Evolutionary conservation across 2,113 vertebrate genomes (phyloP), one percentile per base, ranked within the genome.

Genomic region (Protobothrops flavoviridis): DNA sequence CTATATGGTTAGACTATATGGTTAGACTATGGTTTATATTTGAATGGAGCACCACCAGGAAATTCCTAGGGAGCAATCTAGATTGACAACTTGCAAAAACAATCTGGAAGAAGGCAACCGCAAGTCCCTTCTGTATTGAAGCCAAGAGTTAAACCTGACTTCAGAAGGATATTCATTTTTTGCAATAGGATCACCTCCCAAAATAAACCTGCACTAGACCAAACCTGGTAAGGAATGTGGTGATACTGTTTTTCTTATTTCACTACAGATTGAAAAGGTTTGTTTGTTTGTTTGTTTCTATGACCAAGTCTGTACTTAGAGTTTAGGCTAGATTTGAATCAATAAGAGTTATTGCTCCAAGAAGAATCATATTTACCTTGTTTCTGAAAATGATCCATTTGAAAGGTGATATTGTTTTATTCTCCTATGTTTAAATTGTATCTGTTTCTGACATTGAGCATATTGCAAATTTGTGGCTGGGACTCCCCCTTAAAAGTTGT

Each of bases 331-430:
- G 92, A 93, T 88, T 94, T 93, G 94, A 91, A 88, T 94, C 87
- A 88, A 87, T 92, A 48, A 91, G 94, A 93, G 86, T 94, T 93
- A 6, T 21, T 29, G 45, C 94, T 91, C 93, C 94, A 55, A 24
- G 57, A 48, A 89, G 90, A 94, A 90, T 74, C 56, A 90, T 53
- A 43, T 89, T 91, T 91, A 17, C 48, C 17, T 88, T 55, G 26
- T 90, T 92, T 90, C 92, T 95, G 95, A 92, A 94, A 94, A 95
- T 85, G 92, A 92, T 93, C 94, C 10, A 86, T 95, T 88, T 94
- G 85, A 94, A 94, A 94, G 94, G 92, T 95, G 93, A 45, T 52
- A 43, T 81, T 90, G 91, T 91, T 21, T 87, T 29, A 0, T 15
- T 61, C 89, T 3, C 45, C 55, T 43, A 93, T 23, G 26, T 61